Evolutionary conservation across 2,888 invertebrate genomes (phyloP), one percentile per base, ranked within the genome.

Genomic region (Itoplectis maculator): DNA sequence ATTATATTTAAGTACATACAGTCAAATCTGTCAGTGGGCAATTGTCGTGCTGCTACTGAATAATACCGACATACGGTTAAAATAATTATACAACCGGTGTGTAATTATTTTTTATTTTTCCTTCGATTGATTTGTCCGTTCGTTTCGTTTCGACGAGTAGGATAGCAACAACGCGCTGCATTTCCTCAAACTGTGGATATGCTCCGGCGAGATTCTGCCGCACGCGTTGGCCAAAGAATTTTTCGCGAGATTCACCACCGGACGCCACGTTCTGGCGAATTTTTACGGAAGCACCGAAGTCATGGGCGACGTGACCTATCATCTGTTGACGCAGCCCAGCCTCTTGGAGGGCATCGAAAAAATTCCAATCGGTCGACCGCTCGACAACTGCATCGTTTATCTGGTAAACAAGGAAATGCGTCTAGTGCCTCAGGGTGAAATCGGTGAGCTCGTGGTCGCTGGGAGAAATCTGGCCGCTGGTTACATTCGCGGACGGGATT

Each of bases 271-370:
- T 15, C 93, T 98, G 51, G 97, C 97, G 72, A 98, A 98, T 91
- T 97, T 98, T 90, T 98, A 98, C 89, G 98, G 98, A 0, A 97
- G 97, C 85, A 98, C 98, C 0, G 98, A 98, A 92, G 96, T 97
- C 0, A 97, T 98, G 96, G 98, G 97, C 0, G 98, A 98, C 90
- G 97, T 98, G 1, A 97, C 97, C 0, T 97, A 95, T 88, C 95
- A 96, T 87, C 94, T 96, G 0, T 94, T 97, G 87, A 94, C 94
- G 79, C 94, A 94, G 68, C 90, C 93, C 13, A 94, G 94, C 4
- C 95, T 96, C 85, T 88, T 97, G 79, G 94, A 95, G 82, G 92
- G 94, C 78, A 93, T 94, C 77, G 94, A 95, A 8, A 96, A 96
- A 86, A 95, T 98, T 68, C 97, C 98, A 1, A 97, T 98, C 86